These are phyloP conservation scores for Oceanodroma leucorhoa DNA, from an alignment of 2,797 vertebrate species.

Conservation along the genomic window DNA sequence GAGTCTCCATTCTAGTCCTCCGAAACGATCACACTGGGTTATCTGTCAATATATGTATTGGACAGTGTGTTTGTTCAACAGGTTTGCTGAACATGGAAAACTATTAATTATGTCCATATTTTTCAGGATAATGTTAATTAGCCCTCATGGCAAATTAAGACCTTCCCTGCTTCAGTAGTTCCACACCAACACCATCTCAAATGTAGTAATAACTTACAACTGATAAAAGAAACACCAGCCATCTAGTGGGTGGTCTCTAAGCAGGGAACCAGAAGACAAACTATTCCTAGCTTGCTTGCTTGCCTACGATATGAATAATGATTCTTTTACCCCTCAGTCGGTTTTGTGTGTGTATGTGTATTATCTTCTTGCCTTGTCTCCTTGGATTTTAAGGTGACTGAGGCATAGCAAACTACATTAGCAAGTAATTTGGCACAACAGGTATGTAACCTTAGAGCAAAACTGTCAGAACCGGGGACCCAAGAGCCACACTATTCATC, in stretches of 20 bases:
- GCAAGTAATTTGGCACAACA: neutral
- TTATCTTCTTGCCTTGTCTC: neutral
- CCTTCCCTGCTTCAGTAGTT: neutral
- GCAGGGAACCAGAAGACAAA: neutral
- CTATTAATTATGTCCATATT: neutral
- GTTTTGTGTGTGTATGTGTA: neutral
- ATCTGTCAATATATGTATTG: neutral
- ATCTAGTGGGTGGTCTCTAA: neutral
- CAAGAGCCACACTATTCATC: neutral
- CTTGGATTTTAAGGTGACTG: neutral
- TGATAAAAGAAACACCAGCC: neutral
- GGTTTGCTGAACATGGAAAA: neutral
- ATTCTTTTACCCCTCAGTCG: neutral
- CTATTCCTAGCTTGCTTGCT: neutral
- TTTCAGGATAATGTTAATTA: neutral
- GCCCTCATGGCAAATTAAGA: neutral
- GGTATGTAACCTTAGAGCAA: neutral
- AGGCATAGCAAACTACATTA: neutral
- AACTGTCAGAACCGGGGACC: neutral
- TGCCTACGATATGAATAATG: neutral
- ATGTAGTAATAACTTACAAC: neutral
- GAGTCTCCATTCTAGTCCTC: neutral
- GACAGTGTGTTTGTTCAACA: neutral
- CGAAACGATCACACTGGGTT: neutral
- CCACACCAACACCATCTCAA: neutral